Conservation (phyloP, 2,888 invertebrate genomes). For the Ecliptopera silaceata region DNA sequence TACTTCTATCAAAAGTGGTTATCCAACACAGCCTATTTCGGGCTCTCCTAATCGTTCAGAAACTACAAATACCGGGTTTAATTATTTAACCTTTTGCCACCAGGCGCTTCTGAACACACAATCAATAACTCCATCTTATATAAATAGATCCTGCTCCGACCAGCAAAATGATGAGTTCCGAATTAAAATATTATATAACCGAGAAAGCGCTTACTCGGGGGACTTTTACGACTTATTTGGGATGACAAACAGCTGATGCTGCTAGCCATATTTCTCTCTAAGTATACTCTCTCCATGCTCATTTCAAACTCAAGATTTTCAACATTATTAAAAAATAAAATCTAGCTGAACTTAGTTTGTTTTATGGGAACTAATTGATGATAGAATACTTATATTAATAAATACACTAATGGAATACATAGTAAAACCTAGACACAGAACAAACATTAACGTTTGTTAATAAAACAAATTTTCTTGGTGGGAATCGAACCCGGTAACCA, state of each 20-base stretch:
- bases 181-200: constrained; percentile 14
- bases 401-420: too few relatives aligned
- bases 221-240: constrained; percentile 18
- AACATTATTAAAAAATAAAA: neutral
- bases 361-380: too few relatives aligned
- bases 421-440: too few relatives aligned
- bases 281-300: neutral
- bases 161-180: constrained; percentile 4
- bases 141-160: neutral
- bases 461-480: too few relatives aligned
- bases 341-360: too few relatives aligned
- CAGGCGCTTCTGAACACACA: neutral
- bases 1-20: too few relatives aligned
- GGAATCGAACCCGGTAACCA: too few relatives aligned
- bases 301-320: neutral
- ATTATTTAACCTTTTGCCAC: neutral
- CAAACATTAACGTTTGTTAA: too few relatives aligned
- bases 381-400: too few relatives aligned
- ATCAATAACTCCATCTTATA: neutral
- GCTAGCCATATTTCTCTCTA: constrained; percentile 11
- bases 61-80: too few relatives aligned
- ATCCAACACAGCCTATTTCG: too few relatives aligned
- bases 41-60: too few relatives aligned
- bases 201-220: constrained; percentile 8
- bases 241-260: constrained; percentile 23